Evolutionary conservation across 2,113 vertebrate genomes (phyloP).

Genomic region (Pedetes capensis): DNA sequence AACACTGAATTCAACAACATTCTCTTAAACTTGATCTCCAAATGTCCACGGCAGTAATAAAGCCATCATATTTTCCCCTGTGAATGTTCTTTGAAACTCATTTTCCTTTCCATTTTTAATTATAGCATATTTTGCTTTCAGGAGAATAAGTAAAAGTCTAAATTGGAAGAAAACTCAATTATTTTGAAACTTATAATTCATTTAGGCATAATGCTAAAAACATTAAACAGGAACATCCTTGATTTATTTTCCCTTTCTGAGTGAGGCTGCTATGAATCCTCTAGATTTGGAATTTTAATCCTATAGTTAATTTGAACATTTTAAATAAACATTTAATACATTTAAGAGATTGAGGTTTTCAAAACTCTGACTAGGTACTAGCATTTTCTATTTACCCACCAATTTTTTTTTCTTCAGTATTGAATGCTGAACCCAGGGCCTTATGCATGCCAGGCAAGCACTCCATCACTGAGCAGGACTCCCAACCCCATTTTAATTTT

Average conservation of each 20-base stretch:
- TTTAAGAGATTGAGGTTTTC: background rate
- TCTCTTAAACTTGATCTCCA: slow-evolving; percentile 55
- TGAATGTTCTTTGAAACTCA: slow-evolving; percentile 41
- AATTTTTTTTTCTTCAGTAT: too few species aligned
- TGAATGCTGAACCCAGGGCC: too few species aligned
- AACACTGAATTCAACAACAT: slow-evolving; percentile 34
- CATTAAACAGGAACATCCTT: background rate
- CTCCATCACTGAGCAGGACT: too few species aligned
- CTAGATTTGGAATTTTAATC: background rate
- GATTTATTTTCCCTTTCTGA: background rate
- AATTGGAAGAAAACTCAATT: slow-evolving; percentile 56
- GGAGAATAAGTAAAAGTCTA: slow-evolving; percentile 36
- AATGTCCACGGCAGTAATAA: slow-evolving; percentile 32
- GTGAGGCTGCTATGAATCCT: background rate
- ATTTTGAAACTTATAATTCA: slow-evolving; percentile 50
- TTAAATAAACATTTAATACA: background rate
- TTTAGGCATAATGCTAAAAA: slow-evolving; percentile 8
- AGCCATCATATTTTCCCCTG: slow-evolving; percentile 3
- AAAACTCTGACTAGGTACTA: background rate
- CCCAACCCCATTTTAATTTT: too few species aligned
- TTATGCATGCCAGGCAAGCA: too few species aligned
- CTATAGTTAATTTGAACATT: slow-evolving; percentile 17
- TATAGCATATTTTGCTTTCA: slow-evolving; percentile 37
- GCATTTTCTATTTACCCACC: background rate
- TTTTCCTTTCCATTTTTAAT: slow-evolving; percentile 60